phyloP scores from a whole-genome alignment of 2,113 vertebrate species.

The Leucosticte australis region DNA sequence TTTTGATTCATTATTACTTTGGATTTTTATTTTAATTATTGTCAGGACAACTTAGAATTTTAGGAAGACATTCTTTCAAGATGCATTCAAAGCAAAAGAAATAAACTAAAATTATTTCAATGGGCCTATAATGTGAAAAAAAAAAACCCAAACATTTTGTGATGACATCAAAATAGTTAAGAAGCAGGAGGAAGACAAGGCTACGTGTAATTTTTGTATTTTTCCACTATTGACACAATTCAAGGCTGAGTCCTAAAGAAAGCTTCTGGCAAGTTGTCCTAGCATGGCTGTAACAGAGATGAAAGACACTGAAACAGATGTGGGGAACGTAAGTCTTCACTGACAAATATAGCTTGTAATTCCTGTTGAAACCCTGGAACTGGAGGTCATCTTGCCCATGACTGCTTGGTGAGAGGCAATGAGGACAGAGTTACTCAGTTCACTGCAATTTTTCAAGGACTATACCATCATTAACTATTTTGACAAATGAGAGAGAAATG shows the following conservation, averaged over 20 bases:
- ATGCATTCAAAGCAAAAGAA: neutral
- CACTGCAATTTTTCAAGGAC: neutral
- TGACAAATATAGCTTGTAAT: neutral
- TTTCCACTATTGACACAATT: neutral
- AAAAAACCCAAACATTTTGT: neutral
- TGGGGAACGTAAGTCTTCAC: neutral
- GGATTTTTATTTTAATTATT: neutral
- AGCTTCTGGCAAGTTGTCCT: neutral
- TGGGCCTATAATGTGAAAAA: neutral
- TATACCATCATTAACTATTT: neutral
- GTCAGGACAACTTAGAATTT: neutral
- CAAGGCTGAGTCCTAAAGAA: neutral
- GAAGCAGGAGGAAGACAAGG: neutral
- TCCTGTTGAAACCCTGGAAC: neutral
- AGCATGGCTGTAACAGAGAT: neutral
- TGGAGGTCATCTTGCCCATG: fast-evolving
- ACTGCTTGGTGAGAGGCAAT: neutral
- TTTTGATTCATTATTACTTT: neutral
- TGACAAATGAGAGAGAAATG: neutral
- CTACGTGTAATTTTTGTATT: neutral
- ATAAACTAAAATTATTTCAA: neutral
- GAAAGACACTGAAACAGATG: neutral
- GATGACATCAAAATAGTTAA: neutral
- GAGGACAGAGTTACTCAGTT: neutral
- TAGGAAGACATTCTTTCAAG: neutral